Percentiles rank a stretch among this genome's conserved stretches.
phyloP scores from a whole-genome alignment of 1,140 invertebrate genomes.

The Drusus annulatus region DNA sequence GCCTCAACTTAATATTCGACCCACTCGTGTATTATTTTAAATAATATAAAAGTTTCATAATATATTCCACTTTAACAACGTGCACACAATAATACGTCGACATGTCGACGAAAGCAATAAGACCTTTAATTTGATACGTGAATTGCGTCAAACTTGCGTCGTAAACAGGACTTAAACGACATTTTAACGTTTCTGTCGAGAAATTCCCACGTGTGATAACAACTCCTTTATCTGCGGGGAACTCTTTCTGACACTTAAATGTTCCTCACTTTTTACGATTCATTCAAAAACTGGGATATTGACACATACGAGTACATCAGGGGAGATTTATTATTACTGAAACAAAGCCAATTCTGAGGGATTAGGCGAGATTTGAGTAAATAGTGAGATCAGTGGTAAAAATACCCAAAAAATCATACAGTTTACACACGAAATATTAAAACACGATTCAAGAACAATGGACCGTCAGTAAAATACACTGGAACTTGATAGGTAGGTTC shows the following conservation, averaged over 20 bases:
- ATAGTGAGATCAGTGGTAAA: too few species aligned
- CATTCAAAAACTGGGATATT: not conserved
- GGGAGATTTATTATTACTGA: too few species aligned
- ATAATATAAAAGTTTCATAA: too few species aligned
- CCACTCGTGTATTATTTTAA: too few species aligned
- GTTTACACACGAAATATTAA: too few species aligned
- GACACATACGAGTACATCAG: not conserved
- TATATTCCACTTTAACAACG: not conserved
- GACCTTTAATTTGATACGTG: constrained; percentile 51
- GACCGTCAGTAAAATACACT: too few species aligned
- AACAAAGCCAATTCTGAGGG: too few species aligned
- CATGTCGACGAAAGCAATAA: constrained; percentile 44
- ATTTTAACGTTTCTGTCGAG: constrained; percentile 34
- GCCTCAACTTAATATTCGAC: too few species aligned
- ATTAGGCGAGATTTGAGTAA: too few species aligned
- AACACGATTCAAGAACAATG: too few species aligned
- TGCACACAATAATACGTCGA: constrained; percentile 46
- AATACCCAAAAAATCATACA: too few species aligned
- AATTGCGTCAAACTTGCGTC: constrained; percentile 35
- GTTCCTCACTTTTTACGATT: not conserved
- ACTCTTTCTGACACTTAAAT: constrained; percentile 1
- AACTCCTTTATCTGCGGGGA: not conserved
- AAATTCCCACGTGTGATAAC: constrained; percentile 15
- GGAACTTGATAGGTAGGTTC: too few species aligned
- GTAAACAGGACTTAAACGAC: constrained; percentile 45